A percentile compares a stretch with the other conserved stretches of the same genome.
These are phyloP conservation scores for Epinotia brunnichana DNA, from an alignment of 2,888 invertebrate genomes.

Conservation along the genomic window DNA sequence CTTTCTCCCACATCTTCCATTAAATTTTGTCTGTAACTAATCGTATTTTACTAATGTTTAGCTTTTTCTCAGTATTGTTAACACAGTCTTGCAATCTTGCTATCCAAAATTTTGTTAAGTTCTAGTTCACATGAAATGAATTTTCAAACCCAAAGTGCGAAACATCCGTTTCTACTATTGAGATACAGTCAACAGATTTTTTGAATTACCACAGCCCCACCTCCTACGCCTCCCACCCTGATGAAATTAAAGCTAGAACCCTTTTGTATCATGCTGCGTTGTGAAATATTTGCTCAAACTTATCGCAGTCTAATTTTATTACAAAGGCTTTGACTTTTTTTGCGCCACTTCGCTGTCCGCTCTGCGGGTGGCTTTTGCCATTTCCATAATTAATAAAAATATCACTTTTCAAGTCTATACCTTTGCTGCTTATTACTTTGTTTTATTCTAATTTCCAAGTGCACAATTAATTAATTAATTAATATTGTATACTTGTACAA, in stretches of 20 bases:
- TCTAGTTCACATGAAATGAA: background rate
- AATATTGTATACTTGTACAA: too few relatives aligned
- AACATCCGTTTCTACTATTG: background rate
- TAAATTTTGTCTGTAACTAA: too few relatives aligned
- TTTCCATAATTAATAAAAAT: constrained; percentile 6
- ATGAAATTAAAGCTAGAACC: constrained; percentile 59
- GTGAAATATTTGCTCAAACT: constrained; percentile 55
- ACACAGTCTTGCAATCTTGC: too few relatives aligned
- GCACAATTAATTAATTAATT: too few relatives aligned
- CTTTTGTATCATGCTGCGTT: constrained; percentile 66
- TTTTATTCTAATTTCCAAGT: too few relatives aligned
- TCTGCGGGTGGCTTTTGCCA: constrained; percentile 2
- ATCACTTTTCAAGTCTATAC: background rate
- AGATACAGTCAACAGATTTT: background rate
- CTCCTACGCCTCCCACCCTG: constrained; percentile 44
- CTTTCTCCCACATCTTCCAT: too few relatives aligned
- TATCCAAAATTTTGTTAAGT: too few relatives aligned
- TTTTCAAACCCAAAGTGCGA: background rate
- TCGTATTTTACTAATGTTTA: too few relatives aligned
- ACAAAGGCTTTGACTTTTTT: constrained; percentile 15
- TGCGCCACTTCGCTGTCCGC: background rate
- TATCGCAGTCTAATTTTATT: constrained; percentile 22
- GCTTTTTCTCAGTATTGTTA: too few relatives aligned
- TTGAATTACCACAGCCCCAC: constrained; percentile 41
- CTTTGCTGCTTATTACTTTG: too few relatives aligned